phyloP scores from a whole-genome alignment of 35 echinoderm and acorn worm species.

The Ptychodera flava region DNA sequence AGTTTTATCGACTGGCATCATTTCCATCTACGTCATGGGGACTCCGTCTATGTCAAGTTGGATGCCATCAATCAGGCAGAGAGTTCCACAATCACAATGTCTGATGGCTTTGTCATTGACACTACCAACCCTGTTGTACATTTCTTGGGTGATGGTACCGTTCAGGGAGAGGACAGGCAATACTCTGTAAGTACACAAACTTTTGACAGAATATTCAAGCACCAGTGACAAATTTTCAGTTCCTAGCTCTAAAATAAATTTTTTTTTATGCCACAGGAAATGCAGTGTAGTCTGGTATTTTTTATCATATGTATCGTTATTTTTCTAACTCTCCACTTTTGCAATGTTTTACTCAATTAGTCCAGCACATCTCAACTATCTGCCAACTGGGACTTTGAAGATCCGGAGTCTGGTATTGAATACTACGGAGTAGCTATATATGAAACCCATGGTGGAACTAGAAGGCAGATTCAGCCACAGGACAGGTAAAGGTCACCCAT shows the following conservation, averaged over 20 bases:
- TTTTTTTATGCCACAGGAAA: too few relatives aligned
- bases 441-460: constrained; percentile 29
- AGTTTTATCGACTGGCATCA: constrained; percentile 54
- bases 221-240: too few relatives aligned
- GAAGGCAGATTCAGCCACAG: constrained; percentile 19
- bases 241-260: too few relatives aligned
- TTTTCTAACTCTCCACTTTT: too few relatives aligned
- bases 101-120: constrained; percentile 37
- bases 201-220: too few relatives aligned
- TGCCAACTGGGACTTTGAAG: constrained; percentile 33
- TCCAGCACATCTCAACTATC: not conserved
- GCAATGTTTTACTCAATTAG: too few relatives aligned
- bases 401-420: constrained; percentile 28
- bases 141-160: constrained; percentile 27
- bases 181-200: constrained; percentile 33
- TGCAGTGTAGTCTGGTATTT: too few relatives aligned
- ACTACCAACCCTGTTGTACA: constrained; percentile 27
- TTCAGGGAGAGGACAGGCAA: constrained; percentile 23
- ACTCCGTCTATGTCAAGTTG: constrained; percentile 30
- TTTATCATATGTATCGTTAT: too few relatives aligned
- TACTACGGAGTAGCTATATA: constrained; percentile 26
- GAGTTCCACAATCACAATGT: not conserved
- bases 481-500: too few relatives aligned
- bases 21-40: constrained; percentile 47
- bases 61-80: constrained; percentile 33